Base-by-base conservation (phyloP, 2,113 vertebrate species). In the Osmerus eperlanus region DNA sequence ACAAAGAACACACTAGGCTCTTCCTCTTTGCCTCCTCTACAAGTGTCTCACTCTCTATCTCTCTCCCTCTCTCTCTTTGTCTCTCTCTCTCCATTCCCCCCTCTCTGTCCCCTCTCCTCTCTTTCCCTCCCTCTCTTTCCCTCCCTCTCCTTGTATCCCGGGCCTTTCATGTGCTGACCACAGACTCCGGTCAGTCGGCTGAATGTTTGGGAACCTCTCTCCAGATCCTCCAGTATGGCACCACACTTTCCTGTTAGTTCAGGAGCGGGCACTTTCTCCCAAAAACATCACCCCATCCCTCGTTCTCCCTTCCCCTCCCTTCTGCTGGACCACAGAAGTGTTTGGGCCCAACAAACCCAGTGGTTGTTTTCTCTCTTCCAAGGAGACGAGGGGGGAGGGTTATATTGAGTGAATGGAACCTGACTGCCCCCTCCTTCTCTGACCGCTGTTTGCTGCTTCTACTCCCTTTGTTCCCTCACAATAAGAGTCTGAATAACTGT, bases 171-270 rank as follows among this genome's bases (percentile, higher is more conserved):
- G 64, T 76, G 66, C 71, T 87, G 83, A 92, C 91, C 91, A 92
- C 91, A 93, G 92, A 91, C 91, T 92, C 91, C 84, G 54, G 71
- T 74, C 88, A 88, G 91, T 84, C 89, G 86, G 85, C 82, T 84
- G 78, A 72, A 68, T 88, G 88, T 89, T 90, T 84, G 73, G 82
- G 83, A 84, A 89, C 78, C 78, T 85, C 67, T 16, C 77, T 83
- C 80, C 84, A 84, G 67, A 54, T 84, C 80, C 81, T 78, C 78
- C 82, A 41, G 36, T 78, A 80, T 74, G 82, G 84, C 80, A 85
- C 80, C 81, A 63, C 72, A 85, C 84, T 84, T 91, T 90, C 88
- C 78, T 87, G 85, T 87, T 83, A 87, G 84, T 77, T 83, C 82
- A 85, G 79, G 82, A 84, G 61, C 73, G 72, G 72, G 66, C 79